phyloP scores from a whole-genome alignment of 37 sponge, comb jelly and placozoan genomes.

The Tethya wilhelma region DNA sequence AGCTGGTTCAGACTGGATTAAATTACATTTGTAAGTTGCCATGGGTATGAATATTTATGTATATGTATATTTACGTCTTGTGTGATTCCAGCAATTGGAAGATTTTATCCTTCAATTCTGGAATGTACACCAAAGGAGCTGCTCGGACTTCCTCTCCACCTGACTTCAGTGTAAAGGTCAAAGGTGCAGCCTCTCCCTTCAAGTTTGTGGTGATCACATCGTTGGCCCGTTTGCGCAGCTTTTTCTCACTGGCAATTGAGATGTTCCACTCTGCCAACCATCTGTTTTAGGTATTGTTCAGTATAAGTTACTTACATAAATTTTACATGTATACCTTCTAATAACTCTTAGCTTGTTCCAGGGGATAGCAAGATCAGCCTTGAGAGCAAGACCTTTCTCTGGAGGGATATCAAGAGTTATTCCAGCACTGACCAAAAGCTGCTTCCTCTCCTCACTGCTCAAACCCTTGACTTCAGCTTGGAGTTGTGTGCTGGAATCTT shows the following conservation, averaged over 20 bases:
- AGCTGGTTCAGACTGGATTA: not conserved
- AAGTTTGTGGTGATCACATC: not conserved
- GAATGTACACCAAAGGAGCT: conserved; percentile 37
- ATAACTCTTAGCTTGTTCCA: conserved; percentile 41
- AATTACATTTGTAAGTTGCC: not conserved
- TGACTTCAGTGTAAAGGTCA: too few species aligned
- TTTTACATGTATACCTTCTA: too few species aligned
- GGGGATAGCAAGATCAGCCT: conserved; percentile 33
- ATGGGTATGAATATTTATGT: not conserved
- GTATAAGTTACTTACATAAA: not conserved
- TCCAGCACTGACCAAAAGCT: not conserved
- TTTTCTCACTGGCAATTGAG: conserved; percentile 34
- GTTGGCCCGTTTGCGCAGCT: conserved; percentile 4
- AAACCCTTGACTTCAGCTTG: not conserved
- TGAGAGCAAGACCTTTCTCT: conserved; percentile 31
- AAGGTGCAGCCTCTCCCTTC: conserved; percentile 17
- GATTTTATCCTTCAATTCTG: too few species aligned
- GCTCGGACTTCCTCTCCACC: conserved; percentile 8
- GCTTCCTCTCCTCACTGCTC: too few species aligned
- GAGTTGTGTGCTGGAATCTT: too few species aligned
- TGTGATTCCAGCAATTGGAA: too few species aligned
- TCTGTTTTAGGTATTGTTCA: not conserved
- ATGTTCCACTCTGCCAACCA: conserved; percentile 28
- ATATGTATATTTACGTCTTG: not conserved
- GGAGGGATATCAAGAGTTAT: conserved; percentile 21